phyloP scores from a whole-genome alignment of 2,888 invertebrate genomes.

The Cheilosia urbana region DNA sequence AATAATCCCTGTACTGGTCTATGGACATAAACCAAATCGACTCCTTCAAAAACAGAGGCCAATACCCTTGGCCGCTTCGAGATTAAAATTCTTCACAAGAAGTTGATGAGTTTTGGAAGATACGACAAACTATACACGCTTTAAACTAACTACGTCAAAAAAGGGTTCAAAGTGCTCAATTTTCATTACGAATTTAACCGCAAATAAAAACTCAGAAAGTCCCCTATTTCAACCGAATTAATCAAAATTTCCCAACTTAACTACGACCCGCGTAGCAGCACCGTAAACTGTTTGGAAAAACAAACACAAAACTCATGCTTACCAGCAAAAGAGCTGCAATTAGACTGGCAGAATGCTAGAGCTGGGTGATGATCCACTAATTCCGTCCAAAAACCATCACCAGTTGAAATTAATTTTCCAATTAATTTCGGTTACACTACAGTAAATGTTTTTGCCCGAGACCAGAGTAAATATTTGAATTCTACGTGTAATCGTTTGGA shows the following conservation, averaged over 20 bases:
- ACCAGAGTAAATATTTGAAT: constrained; percentile 43
- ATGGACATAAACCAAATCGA: no score
- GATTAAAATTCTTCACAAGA: no score
- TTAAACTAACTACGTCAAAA: no score
- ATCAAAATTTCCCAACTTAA: constrained; percentile 27
- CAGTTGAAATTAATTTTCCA: constrained; percentile 58
- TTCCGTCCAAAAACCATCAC: constrained; percentile 23
- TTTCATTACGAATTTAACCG: no score
- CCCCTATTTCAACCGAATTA: not conserved
- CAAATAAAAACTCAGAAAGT: no score
- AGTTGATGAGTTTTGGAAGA: no score
- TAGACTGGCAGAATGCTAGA: not conserved
- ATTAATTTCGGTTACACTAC: constrained; percentile 46
- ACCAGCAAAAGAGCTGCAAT: constrained; percentile 32
- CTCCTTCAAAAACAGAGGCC: no score
- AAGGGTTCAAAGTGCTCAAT: no score
- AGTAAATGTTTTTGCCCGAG: constrained; percentile 23
- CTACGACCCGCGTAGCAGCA: not conserved
- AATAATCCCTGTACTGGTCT: no score
- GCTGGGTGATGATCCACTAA: constrained; percentile 9
- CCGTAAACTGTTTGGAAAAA: not conserved
- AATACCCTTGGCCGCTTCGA: no score
- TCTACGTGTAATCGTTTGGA: constrained; percentile 35
- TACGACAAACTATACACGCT: no score
- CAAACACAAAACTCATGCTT: constrained; percentile 54